Conservation (phyloP, 2,113 vertebrate genomes). For the Craseonycteris thonglongyai region DNA sequence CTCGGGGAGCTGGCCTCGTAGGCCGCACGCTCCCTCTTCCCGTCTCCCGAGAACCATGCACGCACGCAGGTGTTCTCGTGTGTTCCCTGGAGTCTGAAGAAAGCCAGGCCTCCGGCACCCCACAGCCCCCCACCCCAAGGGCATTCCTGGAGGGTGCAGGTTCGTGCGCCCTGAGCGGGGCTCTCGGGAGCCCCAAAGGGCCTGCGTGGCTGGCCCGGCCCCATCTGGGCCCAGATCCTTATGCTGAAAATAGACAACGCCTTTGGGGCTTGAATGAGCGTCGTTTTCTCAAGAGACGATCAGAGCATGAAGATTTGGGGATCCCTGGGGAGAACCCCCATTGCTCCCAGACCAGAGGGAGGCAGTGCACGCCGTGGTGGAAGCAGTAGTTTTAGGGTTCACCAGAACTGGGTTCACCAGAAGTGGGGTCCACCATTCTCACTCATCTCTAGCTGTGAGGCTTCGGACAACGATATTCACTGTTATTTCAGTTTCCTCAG, state of each 20-base stretch:
- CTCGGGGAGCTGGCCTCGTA: background rate
- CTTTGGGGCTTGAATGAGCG: background rate
- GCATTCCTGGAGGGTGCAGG: accelerated
- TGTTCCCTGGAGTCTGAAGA: background rate
- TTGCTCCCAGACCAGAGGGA: too few relatives aligned
- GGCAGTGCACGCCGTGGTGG: accelerated
- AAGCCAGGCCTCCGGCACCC: too few relatives aligned
- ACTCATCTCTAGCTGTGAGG: accelerated
- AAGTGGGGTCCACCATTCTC: accelerated
- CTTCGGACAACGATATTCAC: background rate
- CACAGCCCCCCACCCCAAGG: too few relatives aligned
- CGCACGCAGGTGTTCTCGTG: too few relatives aligned
- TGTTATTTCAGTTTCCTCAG: background rate
- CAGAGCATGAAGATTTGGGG: background rate
- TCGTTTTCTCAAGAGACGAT: background rate
- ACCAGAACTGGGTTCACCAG: background rate
- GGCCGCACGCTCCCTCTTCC: background rate
- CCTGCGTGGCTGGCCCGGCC: accelerated
- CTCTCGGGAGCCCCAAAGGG: accelerated
- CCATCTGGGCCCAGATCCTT: accelerated
- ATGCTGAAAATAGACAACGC: background rate
- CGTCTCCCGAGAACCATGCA: background rate
- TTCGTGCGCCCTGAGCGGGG: accelerated
- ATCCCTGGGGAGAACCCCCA: accelerated
- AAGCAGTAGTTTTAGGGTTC: accelerated